A percentile compares a stretch with the other conserved stretches of the same genome.
phyloP scores from a whole-genome alignment of 2,888 invertebrate species.

The Hyles lineata region DNA sequence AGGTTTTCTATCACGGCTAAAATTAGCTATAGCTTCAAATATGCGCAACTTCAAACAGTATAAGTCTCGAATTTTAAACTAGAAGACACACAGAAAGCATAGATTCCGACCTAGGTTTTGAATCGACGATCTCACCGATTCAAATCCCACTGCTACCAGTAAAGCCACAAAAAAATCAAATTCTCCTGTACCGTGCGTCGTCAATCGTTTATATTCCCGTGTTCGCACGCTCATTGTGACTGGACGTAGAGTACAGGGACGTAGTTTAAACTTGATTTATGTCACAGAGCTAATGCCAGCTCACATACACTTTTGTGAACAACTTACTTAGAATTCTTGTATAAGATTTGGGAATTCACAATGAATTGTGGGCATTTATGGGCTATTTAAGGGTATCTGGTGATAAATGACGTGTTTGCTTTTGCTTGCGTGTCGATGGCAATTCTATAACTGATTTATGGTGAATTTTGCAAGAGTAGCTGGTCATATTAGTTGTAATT shows the following conservation, averaged over 20 bases:
- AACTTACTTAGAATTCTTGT: conserved; percentile 45
- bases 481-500: not conserved
- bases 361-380: conserved; percentile 80
- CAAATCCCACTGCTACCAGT: not conserved
- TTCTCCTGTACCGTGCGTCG: not conserved
- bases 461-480: conserved; percentile 17
- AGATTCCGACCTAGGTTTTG: too few relatives aligned
- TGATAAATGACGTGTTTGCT: conserved; percentile 73
- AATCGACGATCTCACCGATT: too few relatives aligned
- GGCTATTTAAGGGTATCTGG: conserved; percentile 65
- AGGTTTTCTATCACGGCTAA: too few relatives aligned
- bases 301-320: conserved; percentile 50
- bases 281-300: conserved; percentile 35
- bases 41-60: too few relatives aligned
- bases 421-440: conserved; percentile 47
- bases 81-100: too few relatives aligned
- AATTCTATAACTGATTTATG: conserved; percentile 57
- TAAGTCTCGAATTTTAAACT: too few relatives aligned
- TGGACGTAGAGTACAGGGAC: not conserved
- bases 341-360: conserved; percentile 72
- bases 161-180: not conserved
- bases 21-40: too few relatives aligned
- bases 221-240: conserved; percentile 6
- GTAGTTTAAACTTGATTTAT: conserved; percentile 69
- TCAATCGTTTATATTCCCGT: not conserved